phyloP scores from a whole-genome alignment of 2,888 invertebrate genomes.

The Portevinia maculata region DNA sequence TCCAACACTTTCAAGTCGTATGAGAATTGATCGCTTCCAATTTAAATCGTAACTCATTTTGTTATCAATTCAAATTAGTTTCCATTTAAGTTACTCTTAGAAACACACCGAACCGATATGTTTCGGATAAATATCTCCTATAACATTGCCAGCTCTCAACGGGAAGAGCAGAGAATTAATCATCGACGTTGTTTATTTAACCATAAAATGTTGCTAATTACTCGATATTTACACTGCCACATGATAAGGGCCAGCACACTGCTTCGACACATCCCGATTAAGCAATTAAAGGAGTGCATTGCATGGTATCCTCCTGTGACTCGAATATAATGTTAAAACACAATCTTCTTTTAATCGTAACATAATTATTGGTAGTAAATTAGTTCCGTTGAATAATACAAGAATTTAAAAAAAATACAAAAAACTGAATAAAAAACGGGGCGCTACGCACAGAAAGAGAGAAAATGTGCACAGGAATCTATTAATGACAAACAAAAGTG shows the following conservation, averaged over 20 bases:
- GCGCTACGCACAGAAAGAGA: conserved; percentile 10
- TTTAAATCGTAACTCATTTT: conserved; percentile 42
- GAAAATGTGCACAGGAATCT: conserved; percentile 53
- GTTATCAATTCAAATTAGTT: conserved; percentile 66
- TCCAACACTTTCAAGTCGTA: neutral
- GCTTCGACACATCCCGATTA: conserved; percentile 57
- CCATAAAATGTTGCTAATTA: conserved; percentile 69
- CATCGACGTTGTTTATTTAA: conserved; percentile 63
- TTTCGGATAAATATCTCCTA: conserved; percentile 33
- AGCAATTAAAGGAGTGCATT: conserved; percentile 69
- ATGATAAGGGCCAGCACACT: conserved; percentile 59
- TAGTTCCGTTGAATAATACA: conserved; percentile 27
- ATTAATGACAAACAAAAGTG: conserved; percentile 67
- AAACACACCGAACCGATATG: conserved; percentile 51
- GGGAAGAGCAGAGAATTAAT: conserved; percentile 38
- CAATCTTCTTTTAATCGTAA: conserved; percentile 69
- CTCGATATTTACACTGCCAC: conserved; percentile 72
- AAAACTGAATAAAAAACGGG: no score
- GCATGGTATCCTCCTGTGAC: conserved; percentile 31
- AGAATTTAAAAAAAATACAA: conserved; percentile 10
- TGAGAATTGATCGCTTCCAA: conserved; percentile 39
- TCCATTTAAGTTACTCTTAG: conserved; percentile 41
- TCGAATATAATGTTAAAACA: conserved; percentile 44
- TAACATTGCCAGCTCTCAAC: conserved; percentile 1
- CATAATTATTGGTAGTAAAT: conserved; percentile 69